Evolutionary conservation across 2,797 vertebrate genomes (phyloP).

Genomic region (Ptychobarbus kaznakovi): DNA sequence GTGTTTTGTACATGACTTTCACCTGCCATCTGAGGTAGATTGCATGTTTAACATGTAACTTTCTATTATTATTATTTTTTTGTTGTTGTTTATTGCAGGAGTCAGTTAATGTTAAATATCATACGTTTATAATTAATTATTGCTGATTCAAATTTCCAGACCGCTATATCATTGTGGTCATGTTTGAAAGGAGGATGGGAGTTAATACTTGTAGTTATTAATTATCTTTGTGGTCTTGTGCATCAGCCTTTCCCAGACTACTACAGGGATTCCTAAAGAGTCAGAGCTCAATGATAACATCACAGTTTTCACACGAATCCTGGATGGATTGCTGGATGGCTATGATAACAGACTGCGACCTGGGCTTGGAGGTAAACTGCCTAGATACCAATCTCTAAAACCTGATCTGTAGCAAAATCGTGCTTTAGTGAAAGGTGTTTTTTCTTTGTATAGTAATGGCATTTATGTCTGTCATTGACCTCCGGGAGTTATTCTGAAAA

Average conservation of each 20-base stretch:
- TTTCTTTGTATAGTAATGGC: not conserved
- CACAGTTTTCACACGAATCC: slow-evolving; percentile 93
- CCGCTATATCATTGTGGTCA: not conserved
- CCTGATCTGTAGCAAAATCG: not conserved
- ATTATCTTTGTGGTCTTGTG: slow-evolving; percentile 30
- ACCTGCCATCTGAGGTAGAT: slow-evolving; percentile 89
- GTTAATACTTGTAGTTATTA: slow-evolving; percentile 18
- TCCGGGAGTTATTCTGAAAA: slow-evolving; percentile 32
- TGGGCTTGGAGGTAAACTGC: slow-evolving; percentile 86
- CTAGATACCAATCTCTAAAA: slow-evolving; percentile 1
- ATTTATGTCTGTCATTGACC: slow-evolving; percentile 38
- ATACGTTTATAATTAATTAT: not conserved
- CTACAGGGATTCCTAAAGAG: slow-evolving; percentile 84
- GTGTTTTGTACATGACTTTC: slow-evolving; percentile 85
- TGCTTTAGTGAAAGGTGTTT: not conserved
- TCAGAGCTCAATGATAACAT: slow-evolving; percentile 91
- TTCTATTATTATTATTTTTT: not conserved
- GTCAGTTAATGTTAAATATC: not conserved
- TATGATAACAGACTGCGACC: slow-evolving; percentile 94
- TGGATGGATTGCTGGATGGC: slow-evolving; percentile 91
- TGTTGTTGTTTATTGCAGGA: not conserved
- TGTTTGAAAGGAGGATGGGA: not conserved
- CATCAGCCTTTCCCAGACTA: slow-evolving; percentile 86
- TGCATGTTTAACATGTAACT: slow-evolving; percentile 29
- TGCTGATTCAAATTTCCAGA: not conserved